Evolutionary conservation across 2,113 vertebrate genomes (phyloP).

Genomic region (Heteronetta atricapilla): DNA sequence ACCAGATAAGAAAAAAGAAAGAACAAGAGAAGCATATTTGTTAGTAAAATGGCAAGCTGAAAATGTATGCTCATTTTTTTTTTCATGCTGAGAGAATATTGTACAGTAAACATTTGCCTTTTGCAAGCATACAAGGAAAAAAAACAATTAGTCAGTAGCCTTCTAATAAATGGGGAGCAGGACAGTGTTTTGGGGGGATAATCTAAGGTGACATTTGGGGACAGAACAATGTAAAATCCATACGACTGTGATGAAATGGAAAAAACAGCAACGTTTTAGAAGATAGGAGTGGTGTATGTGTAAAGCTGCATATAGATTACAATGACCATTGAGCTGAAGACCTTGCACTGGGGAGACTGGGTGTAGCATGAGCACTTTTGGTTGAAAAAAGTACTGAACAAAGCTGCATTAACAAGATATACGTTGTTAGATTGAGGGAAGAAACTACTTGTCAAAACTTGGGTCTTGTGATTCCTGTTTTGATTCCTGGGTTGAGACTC

Average conservation of each 20-base stretch:
- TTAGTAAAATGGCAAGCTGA: slow-evolving; percentile 37
- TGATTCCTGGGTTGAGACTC: background rate
- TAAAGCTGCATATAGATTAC: background rate
- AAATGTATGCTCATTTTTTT: background rate
- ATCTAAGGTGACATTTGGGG: background rate
- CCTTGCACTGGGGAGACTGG: background rate
- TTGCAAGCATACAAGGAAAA: background rate
- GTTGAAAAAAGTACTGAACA: background rate
- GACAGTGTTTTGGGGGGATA: background rate
- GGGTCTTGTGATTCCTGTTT: background rate
- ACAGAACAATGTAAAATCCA: background rate
- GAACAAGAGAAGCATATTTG: slow-evolving; percentile 47
- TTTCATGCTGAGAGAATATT: background rate
- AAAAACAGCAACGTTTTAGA: background rate
- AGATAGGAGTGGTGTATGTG: background rate
- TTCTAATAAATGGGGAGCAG: background rate
- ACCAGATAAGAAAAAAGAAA: slow-evolving; percentile 37
- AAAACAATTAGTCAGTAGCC: background rate
- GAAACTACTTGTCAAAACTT: slow-evolving; percentile 11
- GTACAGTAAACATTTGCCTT: background rate
- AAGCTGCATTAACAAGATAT: background rate
- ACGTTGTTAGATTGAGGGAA: background rate
- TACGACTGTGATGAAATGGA: background rate
- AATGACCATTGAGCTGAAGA: background rate
- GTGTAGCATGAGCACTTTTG: background rate